Conservation (phyloP, 2,797 vertebrate species). For the Thaleichthys pacificus region DNA sequence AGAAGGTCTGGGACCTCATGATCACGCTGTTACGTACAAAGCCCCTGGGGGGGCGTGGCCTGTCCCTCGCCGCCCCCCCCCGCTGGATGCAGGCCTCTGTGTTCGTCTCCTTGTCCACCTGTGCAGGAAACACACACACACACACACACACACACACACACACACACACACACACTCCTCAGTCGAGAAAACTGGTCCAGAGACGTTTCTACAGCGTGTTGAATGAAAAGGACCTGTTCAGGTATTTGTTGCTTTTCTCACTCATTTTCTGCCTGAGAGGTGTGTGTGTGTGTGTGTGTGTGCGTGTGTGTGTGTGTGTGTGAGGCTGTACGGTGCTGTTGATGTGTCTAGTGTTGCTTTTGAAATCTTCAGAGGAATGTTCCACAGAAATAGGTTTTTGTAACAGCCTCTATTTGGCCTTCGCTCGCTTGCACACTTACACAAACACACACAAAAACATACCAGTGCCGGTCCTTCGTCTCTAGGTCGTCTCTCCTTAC, state of each 20-base stretch:
- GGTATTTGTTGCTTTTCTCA: too few species aligned
- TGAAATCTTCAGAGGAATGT: too few species aligned
- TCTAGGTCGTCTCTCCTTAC: slow-evolving; percentile 3
- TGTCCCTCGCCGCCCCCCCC: slow-evolving; percentile 67
- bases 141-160: neutral
- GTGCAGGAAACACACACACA: neutral
- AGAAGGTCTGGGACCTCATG: slow-evolving; percentile 84
- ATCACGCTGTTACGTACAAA: slow-evolving; percentile 81
- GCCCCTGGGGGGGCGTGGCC: slow-evolving; percentile 62
- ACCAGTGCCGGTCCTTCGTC: slow-evolving; percentile 61
- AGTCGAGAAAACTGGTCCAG: too few species aligned
- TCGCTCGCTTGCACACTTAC: too few species aligned
- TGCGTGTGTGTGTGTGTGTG: neutral
- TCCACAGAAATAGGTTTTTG: too few species aligned
- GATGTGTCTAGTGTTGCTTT: too few species aligned
- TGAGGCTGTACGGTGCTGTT: neutral
- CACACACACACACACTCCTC: neutral
- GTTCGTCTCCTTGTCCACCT: slow-evolving; percentile 85
- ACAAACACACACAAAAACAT: slow-evolving; percentile 19
- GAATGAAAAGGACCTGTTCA: too few species aligned
- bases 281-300: neutral
- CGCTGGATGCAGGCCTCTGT: slow-evolving; percentile 58
- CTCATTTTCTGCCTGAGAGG: too few species aligned
- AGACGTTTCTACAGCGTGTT: too few species aligned
- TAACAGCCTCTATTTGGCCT: too few species aligned